These are phyloP conservation scores for Goniozus legneri DNA, from an alignment of 1,140 invertebrate genomes.

Conservation along the genomic window DNA sequence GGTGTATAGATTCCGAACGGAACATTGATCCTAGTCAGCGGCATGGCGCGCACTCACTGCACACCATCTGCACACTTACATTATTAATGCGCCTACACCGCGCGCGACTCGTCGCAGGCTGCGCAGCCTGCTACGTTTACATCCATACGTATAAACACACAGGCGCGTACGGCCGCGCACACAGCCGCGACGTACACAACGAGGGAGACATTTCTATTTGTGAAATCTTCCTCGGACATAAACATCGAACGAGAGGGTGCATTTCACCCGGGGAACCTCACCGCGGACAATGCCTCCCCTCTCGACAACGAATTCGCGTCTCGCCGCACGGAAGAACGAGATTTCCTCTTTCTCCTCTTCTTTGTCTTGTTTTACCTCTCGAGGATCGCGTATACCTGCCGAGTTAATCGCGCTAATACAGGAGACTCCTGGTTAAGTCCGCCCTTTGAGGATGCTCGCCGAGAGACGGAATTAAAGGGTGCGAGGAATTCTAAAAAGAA, in stretches of 20 bases:
- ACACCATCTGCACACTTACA: constrained; percentile 43
- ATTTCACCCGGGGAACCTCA: background rate
- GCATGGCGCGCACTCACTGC: constrained; percentile 32
- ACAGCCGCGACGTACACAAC: background rate
- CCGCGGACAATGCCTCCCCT: background rate
- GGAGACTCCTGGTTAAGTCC: too few relatives aligned
- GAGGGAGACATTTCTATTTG: constrained; percentile 22
- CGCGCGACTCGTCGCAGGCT: constrained; percentile 17
- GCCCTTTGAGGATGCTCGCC: too few relatives aligned
- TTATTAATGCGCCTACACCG: constrained; percentile 45
- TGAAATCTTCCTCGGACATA: constrained; percentile 22
- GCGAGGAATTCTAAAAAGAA: too few relatives aligned
- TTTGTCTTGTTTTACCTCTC: too few relatives aligned
- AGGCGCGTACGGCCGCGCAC: constrained; percentile 2
- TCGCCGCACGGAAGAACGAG: too few relatives aligned
- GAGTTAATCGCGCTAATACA: too few relatives aligned
- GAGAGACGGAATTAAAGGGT: too few relatives aligned
- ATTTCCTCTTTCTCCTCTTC: too few relatives aligned
- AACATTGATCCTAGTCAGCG: constrained; percentile 42
- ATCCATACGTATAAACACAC: constrained; percentile 6
- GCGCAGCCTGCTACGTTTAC: constrained; percentile 13
- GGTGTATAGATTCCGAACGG: constrained; percentile 28
- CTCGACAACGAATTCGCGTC: too few relatives aligned
- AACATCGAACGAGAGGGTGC: too few relatives aligned
- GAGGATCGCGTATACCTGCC: too few relatives aligned